Evolutionary conservation across 2,113 vertebrate genomes (phyloP).

Genomic region (Ranitomeya imitator): DNA sequence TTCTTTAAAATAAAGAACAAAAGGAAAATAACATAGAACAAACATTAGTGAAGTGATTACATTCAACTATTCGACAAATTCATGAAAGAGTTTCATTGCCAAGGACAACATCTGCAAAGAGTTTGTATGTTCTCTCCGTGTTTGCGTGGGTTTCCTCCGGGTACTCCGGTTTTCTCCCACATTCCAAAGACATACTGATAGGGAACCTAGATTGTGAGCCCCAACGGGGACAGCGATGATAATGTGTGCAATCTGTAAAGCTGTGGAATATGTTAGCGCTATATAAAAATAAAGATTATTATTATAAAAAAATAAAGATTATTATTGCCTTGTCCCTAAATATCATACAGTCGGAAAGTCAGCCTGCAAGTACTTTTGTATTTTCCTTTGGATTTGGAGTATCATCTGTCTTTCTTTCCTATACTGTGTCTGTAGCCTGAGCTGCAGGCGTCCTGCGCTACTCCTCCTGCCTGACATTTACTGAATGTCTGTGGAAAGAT

Average conservation of each 20-base stretch:
- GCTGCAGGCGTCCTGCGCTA: slow-evolving; percentile 37
- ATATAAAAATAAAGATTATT: too few relatives aligned
- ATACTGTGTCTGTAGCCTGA: slow-evolving; percentile 27
- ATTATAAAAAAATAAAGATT: too few relatives aligned
- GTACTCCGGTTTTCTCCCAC: too few relatives aligned
- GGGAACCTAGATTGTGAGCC: too few relatives aligned
- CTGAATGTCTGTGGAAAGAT: slow-evolving; percentile 50
- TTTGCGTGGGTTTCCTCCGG: too few relatives aligned
- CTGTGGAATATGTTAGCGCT: too few relatives aligned
- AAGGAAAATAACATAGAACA: background rate
- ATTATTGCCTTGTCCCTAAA: slow-evolving; percentile 21
- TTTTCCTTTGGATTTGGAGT: slow-evolving; percentile 26
- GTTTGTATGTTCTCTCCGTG: too few relatives aligned
- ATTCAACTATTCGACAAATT: background rate
- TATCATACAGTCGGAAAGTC: slow-evolving; percentile 3
- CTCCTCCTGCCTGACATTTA: slow-evolving; percentile 51
- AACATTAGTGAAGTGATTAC: background rate
- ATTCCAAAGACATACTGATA: too few relatives aligned
- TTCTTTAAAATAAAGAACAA: background rate
- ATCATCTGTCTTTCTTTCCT: slow-evolving; percentile 46
- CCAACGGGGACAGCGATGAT: too few relatives aligned
- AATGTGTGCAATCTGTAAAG: too few relatives aligned
- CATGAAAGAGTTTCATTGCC: background rate
- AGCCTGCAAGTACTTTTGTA: slow-evolving; percentile 4
- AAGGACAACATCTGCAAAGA: too few relatives aligned